phyloP scores from a whole-genome alignment of 2,888 invertebrate genomes.

The Protodeltote pygarga region DNA sequence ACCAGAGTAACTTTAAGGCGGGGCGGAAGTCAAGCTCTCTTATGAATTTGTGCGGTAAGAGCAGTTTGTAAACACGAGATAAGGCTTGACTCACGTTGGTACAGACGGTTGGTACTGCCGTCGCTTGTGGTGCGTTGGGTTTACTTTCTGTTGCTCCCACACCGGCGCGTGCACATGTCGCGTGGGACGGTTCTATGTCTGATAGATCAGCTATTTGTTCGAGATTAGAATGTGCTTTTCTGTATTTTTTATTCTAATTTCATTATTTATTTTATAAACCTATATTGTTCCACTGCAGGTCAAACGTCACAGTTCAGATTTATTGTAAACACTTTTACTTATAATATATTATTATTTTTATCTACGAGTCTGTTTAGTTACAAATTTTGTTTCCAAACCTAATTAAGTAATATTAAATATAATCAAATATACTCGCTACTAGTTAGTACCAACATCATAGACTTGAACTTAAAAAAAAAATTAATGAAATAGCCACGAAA shows the following conservation, averaged over 20 bases:
- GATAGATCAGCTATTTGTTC: background rate
- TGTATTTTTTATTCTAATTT: too few relatives aligned
- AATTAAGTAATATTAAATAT: too few relatives aligned
- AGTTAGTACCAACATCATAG: too few relatives aligned
- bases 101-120: conserved; percentile 59
- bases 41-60: conserved; percentile 98
- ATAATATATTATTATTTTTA: too few relatives aligned
- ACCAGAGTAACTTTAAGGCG: conserved; percentile 94
- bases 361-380: too few relatives aligned
- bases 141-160: conserved; percentile 70
- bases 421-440: too few relatives aligned
- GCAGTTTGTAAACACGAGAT: conserved; percentile 73
- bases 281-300: too few relatives aligned
- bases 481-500: too few relatives aligned
- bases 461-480: too few relatives aligned
- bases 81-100: conserved; percentile 76
- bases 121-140: conserved; percentile 82
- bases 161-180: conserved; percentile 43
- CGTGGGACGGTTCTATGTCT: conserved; percentile 21
- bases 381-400: too few relatives aligned
- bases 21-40: conserved; percentile 97
- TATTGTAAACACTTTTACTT: too few relatives aligned
- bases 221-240: background rate
- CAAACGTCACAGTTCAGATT: background rate
- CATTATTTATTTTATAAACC: too few relatives aligned